Base-by-base conservation (phyloP, 1,140 invertebrate species). In the Platorchestia sp. region DNA sequence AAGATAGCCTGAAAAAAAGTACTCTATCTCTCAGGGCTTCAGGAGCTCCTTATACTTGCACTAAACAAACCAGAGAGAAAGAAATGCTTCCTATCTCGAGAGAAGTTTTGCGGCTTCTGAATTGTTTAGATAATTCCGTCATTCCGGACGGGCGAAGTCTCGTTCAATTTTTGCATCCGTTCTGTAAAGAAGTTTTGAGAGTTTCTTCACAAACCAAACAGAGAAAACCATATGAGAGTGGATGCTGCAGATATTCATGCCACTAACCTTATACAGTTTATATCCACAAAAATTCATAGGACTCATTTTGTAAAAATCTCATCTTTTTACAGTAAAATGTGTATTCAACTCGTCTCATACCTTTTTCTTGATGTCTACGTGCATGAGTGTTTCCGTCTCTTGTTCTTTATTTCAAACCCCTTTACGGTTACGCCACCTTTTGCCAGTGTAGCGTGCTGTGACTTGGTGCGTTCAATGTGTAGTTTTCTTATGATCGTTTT, bases 81-180 rank as follows among this genome's bases (percentile, higher is more conserved):
- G 44, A 47, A 45, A 44, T 93, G 91, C 43, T 90, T 93, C 91
- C 43, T 93, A 93, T 93, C 91, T 93, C 91, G 40, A 45, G 91
- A 45, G 91, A 93, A 93, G 43, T 93, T 93, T 93, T 93, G 91
- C 91, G 91, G 91, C 91, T 93, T 93, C 45, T 27, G 45, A 93
- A 45, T 44, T 44, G 16, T 93, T 93, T 45, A 93, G 91, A 93
- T 93, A 93, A 93, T 45, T 93, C 45, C 43, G 91, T 93, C 91
- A 47, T 40, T 93, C 44, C 10, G 16, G 27, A 36, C 59, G 59
- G 87, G 87, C 41, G 87, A 43, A 90, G 87, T 42, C 87, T 90
- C 41, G 5, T 90, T 90, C 41, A 45, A 45, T 90, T 90, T 90
- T 90, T 90, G 44, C 87, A 45, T 41, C 87, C 87, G 87, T 27